Conservation (phyloP, 1,140 invertebrate species). For the Pygmarrhopalites habei region DNA sequence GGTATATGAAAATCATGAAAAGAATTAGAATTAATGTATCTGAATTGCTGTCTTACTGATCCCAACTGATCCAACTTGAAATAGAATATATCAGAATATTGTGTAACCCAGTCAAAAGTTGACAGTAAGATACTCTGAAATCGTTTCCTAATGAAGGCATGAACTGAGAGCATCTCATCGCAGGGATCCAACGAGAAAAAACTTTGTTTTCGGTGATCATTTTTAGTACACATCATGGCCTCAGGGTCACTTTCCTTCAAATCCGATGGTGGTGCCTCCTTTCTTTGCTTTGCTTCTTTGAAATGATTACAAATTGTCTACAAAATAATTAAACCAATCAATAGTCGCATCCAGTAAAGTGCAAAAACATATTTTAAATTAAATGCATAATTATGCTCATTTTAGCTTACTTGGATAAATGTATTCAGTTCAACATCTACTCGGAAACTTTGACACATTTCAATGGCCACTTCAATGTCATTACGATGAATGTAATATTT, state of each 20-base stretch:
- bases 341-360: too few species aligned
- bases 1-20: too few species aligned
- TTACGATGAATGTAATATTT: constrained; percentile 51
- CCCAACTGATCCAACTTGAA: too few species aligned
- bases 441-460: constrained; percentile 62
- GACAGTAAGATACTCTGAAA: constrained; percentile 19
- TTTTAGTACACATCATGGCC: not conserved
- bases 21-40: too few species aligned
- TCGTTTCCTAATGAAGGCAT: constrained; percentile 24
- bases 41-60: too few species aligned
- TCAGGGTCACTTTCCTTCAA: not conserved
- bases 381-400: too few species aligned
- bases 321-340: too few species aligned
- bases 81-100: constrained; percentile 13
- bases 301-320: constrained; percentile 57
- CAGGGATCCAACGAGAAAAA: constrained; percentile 14
- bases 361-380: not conserved
- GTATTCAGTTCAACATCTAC: constrained; percentile 66
- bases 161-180: constrained; percentile 4
- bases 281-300: constrained; percentile 39
- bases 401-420: constrained; percentile 51
- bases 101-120: constrained; percentile 15
- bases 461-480: constrained; percentile 65
- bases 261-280: constrained; percentile 17
- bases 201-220: constrained; percentile 41